phyloP scores from a whole-genome alignment of 2,888 invertebrate genomes.

The Archips xylosteana region DNA sequence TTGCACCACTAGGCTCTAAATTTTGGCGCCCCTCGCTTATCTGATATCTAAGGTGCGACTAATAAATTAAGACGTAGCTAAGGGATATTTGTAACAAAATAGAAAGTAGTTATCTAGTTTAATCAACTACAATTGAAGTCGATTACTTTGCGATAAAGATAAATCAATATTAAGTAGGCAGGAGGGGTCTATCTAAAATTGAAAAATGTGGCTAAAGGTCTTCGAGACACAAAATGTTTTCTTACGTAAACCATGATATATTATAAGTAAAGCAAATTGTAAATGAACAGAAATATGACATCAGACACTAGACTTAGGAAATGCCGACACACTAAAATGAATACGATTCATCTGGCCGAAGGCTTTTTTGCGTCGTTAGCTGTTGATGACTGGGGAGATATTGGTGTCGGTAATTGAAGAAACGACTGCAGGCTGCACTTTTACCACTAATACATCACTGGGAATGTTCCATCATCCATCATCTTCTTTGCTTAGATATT shows the following conservation, averaged over 20 bases:
- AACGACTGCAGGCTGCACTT: neutral
- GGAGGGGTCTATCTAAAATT: no score
- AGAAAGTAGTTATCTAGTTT: no score
- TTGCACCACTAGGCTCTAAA: no score
- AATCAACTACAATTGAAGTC: no score
- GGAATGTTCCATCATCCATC: neutral
- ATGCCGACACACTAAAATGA: neutral
- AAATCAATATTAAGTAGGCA: no score
- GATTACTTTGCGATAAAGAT: no score
- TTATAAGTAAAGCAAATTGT: neutral
- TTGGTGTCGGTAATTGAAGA: slow-evolving; percentile 2
- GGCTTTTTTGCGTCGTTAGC: neutral
- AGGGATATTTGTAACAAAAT: no score
- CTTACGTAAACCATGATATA: neutral
- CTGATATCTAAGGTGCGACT: no score
- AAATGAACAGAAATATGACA: neutral
- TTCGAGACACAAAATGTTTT: no score
- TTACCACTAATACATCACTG: neutral
- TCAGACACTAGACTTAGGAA: neutral
- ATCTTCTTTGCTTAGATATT: neutral
- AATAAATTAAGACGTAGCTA: no score
- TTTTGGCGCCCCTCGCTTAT: no score
- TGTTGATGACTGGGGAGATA: neutral
- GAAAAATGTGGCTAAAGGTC: no score
- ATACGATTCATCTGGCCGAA: neutral